phyloP scores from a whole-genome alignment of 2,797 vertebrate species.

The Manis pentadactyla region DNA sequence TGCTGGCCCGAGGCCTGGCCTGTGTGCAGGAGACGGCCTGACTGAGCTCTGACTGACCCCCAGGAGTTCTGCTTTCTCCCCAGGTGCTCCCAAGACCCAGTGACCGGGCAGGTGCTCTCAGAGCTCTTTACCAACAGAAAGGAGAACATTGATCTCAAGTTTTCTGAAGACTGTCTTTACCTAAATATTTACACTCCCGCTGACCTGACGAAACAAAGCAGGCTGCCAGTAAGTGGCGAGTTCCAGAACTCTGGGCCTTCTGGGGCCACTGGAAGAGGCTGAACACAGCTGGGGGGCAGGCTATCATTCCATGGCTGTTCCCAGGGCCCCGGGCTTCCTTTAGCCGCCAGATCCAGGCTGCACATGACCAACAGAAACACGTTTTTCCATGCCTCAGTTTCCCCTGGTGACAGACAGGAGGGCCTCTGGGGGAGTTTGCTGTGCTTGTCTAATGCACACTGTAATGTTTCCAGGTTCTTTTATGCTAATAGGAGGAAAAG shows the following conservation, averaged over 20 bases:
- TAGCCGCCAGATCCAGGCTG: neutral
- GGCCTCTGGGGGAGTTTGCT: neutral
- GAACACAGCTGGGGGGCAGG: neutral
- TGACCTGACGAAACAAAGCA: neutral
- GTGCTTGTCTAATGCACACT: accelerated
- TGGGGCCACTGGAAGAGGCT: accelerated
- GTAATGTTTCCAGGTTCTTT: neutral
- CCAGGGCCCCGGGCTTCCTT: too few relatives aligned
- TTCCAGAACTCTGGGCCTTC: accelerated
- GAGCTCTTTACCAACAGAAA: neutral
- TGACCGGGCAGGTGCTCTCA: accelerated
- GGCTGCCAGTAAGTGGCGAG: constrained; percentile 57
- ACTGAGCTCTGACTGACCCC: neutral
- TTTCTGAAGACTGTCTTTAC: constrained; percentile 77
- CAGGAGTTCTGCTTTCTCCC: neutral
- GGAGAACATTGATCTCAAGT: neutral
- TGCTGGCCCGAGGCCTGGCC: accelerated
- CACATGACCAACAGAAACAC: accelerated
- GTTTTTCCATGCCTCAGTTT: neutral
- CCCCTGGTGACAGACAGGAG: neutral
- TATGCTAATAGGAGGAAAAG: neutral
- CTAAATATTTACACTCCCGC: constrained; percentile 75
- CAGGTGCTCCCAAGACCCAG: constrained; percentile 64
- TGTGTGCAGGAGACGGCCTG: accelerated
- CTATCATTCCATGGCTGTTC: accelerated